phyloP scores from a whole-genome alignment of 2,113 vertebrate genomes.

The Etheostoma spectabile region DNA sequence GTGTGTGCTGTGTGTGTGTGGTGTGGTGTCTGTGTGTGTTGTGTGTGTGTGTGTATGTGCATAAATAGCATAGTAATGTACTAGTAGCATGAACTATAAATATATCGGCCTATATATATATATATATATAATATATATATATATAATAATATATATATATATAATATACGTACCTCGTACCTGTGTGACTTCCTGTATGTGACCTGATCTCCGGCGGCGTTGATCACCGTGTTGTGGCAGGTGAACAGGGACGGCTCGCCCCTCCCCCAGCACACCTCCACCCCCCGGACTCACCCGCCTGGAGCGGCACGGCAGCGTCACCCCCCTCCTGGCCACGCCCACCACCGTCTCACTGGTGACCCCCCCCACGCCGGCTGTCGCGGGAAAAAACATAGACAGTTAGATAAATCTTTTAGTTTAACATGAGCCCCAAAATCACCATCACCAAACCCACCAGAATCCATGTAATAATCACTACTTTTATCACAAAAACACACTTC shows the following conservation, averaged over 20 bases:
- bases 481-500: no score
- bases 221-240: slow-evolving; percentile 61
- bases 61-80: no score
- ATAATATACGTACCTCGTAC: not conserved
- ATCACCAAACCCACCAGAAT: no score
- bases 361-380: fast-evolving
- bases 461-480: no score
- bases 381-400: not conserved
- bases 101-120: no score
- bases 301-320: slow-evolving; percentile 43
- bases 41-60: no score
- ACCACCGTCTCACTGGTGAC: slow-evolving; percentile 58
- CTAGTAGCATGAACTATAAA: no score
- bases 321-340: slow-evolving; percentile 47
- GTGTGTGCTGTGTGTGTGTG: no score
- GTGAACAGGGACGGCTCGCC: slow-evolving; percentile 58
- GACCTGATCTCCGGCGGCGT: not conserved
- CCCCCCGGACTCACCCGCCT: not conserved
- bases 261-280: slow-evolving; percentile 69
- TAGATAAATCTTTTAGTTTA: no score
- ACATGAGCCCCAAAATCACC: no score
- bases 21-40: no score
- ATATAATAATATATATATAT: fast-evolving
- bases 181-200: slow-evolving; percentile 50
- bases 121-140: fast-evolving